Percentiles rank a stretch among this genome's conserved stretches.
phyloP scores from a whole-genome alignment of 2,888 invertebrate species.

The Junonia oenone region DNA sequence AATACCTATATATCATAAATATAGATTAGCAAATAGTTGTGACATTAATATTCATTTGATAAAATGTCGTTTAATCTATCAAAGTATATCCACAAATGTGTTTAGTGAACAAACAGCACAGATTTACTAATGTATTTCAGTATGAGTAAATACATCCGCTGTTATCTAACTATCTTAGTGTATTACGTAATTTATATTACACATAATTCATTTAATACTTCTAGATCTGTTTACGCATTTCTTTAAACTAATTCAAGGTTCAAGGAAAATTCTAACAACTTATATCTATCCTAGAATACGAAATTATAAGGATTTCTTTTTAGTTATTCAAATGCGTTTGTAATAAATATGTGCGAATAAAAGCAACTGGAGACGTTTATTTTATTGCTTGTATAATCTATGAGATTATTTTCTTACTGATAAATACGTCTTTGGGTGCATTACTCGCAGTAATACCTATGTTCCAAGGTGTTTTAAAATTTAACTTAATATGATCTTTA shows the following conservation, averaged over 20 bases:
- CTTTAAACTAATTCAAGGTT: not conserved
- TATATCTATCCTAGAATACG: not conserved
- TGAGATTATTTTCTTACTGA: too few relatives aligned
- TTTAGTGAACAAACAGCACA: not conserved
- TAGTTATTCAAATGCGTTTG: not conserved
- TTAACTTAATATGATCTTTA: too few relatives aligned
- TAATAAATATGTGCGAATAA: not conserved
- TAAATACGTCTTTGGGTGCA: not conserved
- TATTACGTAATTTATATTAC: not conserved
- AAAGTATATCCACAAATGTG: not conserved
- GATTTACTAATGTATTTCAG: not conserved
- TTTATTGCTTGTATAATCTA: too few relatives aligned
- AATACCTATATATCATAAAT: too few relatives aligned
- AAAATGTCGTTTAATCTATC: too few relatives aligned
- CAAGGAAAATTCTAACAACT: not conserved
- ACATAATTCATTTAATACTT: not conserved
- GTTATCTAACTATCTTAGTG: not conserved
- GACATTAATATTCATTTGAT: too few relatives aligned
- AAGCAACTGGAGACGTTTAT: not conserved
- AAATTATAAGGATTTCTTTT: not conserved
- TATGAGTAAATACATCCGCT: not conserved
- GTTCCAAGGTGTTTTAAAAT: too few relatives aligned
- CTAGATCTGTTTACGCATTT: not conserved
- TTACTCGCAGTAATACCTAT: too few relatives aligned
- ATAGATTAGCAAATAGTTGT: too few relatives aligned